These are phyloP conservation scores for Cepaea nemoralis DNA, from an alignment of 1,140 invertebrate species.

Conservation along the genomic window DNA sequence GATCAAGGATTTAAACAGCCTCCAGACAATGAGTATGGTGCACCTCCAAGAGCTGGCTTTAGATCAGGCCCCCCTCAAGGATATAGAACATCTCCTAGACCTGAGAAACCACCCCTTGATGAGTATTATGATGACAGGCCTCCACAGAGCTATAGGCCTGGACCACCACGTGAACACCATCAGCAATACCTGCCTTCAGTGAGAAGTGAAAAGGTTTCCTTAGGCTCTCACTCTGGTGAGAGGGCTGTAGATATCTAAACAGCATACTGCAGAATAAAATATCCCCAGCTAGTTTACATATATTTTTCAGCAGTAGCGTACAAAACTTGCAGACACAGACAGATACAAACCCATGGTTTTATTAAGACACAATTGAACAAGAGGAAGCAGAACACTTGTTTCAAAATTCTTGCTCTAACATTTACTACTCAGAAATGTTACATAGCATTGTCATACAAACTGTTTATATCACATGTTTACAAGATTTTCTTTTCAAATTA, in stretches of 20 bases:
- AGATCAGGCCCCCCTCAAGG: neutral
- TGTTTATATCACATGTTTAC: no score
- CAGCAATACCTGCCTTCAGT: neutral
- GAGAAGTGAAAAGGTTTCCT: neutral
- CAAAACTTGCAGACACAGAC: no score
- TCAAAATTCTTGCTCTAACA: no score
- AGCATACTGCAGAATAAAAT: neutral
- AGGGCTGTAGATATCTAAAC: neutral
- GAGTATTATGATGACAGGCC: slow-evolving; percentile 14
- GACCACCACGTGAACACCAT: neutral
- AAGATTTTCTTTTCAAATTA: no score
- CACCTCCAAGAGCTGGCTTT: neutral
- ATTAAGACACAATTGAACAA: no score
- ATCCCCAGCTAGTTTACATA: no score
- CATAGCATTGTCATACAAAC: no score
- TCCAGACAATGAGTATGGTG: slow-evolving; percentile 29
- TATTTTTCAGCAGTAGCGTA: no score
- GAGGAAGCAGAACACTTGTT: no score
- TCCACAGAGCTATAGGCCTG: neutral
- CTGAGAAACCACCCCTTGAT: slow-evolving; percentile 9
- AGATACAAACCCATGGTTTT: no score
- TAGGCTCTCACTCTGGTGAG: neutral
- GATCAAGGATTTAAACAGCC: slow-evolving; percentile 4
- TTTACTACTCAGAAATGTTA: no score
- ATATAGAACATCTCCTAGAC: neutral